A percentile compares a stretch with the other conserved stretches of the same genome.
Evolutionary conservation across 2,113 vertebrate genomes (phyloP).

Genomic region (Zosterops japonicus): DNA sequence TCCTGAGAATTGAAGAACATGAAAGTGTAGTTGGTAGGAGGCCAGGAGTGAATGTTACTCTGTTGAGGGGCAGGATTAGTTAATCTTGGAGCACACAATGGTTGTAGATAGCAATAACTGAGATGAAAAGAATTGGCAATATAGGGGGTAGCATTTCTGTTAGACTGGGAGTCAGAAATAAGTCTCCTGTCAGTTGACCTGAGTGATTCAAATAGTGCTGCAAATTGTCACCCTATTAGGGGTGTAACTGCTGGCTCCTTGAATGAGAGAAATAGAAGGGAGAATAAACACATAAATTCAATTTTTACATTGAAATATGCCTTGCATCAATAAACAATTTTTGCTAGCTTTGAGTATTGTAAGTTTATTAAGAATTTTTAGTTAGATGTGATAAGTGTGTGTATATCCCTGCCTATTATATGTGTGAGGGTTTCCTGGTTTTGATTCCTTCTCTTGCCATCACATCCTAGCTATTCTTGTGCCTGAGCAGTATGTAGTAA

Average conservation of each 20-base stretch:
- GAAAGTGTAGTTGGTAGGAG: background rate
- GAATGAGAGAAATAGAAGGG: background rate
- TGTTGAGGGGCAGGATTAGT: background rate
- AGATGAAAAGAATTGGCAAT: background rate
- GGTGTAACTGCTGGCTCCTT: background rate
- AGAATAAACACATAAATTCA: background rate
- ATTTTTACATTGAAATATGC: background rate
- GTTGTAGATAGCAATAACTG: background rate
- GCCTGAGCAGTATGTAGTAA: background rate
- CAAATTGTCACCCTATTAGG: background rate
- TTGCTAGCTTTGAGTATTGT: background rate
- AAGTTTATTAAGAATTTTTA: background rate
- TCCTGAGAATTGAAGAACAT: background rate
- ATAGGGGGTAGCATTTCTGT: background rate
- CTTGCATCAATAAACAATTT: background rate
- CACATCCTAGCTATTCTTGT: background rate
- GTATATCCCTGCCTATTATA: background rate
- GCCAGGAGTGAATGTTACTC: background rate
- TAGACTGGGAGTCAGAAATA: background rate
- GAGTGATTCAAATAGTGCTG: background rate
- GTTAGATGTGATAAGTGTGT: background rate
- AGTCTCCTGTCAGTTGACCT: background rate
- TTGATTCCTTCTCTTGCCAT: background rate
- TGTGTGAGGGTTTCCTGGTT: background rate
- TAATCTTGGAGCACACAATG: background rate